Conservation (phyloP, 2,888 invertebrate species). For the Nomada hirtipes region DNA sequence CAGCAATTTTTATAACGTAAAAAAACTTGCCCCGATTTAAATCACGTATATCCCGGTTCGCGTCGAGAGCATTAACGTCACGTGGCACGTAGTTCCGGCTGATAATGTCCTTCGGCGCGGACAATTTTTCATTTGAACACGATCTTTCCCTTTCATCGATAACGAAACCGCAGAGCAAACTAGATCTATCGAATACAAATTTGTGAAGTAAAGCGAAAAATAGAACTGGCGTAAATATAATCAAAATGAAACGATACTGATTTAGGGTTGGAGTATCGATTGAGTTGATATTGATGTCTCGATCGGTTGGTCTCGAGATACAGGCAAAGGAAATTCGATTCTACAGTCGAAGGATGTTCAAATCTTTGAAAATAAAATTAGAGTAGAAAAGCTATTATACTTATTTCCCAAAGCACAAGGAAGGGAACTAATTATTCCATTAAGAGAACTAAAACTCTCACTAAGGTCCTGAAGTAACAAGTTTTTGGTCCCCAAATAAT, state of each 20-base stretch:
- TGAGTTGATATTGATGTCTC: not conserved
- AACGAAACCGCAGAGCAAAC: not conserved
- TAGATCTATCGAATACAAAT: not conserved
- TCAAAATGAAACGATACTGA: not conserved
- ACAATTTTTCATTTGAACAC: conserved; percentile 33
- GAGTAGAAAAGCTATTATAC: too few species aligned
- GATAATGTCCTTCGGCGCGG: conserved; percentile 44
- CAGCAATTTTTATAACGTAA: too few species aligned
- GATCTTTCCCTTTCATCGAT: conserved; percentile 46
- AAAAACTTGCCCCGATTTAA: conserved; percentile 12
- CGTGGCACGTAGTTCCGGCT: not conserved
- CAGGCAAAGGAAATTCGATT: not conserved
- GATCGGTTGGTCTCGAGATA: conserved; percentile 10
- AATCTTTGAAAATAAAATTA: too few species aligned
- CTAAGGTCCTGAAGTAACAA: too few species aligned
- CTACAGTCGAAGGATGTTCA: not conserved
- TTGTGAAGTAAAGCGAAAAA: not conserved
- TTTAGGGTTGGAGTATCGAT: not conserved
- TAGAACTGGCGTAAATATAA: not conserved
- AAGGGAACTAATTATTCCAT: too few species aligned
- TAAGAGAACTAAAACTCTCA: too few species aligned
- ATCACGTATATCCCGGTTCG: not conserved
- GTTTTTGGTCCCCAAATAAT: too few species aligned
- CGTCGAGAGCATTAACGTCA: not conserved
- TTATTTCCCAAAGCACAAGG: too few species aligned